Percentiles rank a stretch among this genome's conserved stretches.
These are phyloP conservation scores for Diabrotica virgifera DNA, from an alignment of 1,140 invertebrate genomes.

Conservation along the genomic window DNA sequence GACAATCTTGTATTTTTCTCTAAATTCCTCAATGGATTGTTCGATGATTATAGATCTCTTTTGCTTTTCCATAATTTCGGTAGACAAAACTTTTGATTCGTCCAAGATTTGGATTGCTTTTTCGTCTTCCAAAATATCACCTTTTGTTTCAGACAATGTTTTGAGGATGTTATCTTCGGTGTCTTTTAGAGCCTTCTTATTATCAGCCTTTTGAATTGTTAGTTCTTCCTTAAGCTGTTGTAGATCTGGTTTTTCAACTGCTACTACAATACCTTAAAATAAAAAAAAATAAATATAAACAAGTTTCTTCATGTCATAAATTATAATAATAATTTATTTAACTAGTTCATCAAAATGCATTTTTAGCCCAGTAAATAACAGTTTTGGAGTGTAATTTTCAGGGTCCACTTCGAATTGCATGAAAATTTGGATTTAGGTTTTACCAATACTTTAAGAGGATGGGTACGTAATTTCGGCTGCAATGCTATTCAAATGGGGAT, in stretches of 20 bases:
- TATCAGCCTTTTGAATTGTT: slow-evolving; percentile 81
- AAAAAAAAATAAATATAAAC: too few species aligned
- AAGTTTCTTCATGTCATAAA: too few species aligned
- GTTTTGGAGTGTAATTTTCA: too few species aligned
- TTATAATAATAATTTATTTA: too few species aligned
- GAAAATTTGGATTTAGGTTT: too few species aligned
- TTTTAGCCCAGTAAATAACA: too few species aligned
- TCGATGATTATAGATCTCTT: slow-evolving; percentile 56
- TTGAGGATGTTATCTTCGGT: slow-evolving; percentile 89
- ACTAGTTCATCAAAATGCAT: too few species aligned
- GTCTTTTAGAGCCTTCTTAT: slow-evolving; percentile 77
- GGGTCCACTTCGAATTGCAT: too few species aligned
- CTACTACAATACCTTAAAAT: slow-evolving; percentile 75
- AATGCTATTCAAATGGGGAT: too few species aligned
- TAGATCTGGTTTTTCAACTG: slow-evolving; percentile 85
- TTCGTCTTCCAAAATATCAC: slow-evolving; percentile 91
- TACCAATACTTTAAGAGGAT: too few species aligned
- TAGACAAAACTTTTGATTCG: slow-evolving; percentile 80
- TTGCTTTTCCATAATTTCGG: slow-evolving; percentile 81
- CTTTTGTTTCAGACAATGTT: slow-evolving; percentile 79
- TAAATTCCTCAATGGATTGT: slow-evolving; percentile 74
- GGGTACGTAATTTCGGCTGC: too few species aligned
- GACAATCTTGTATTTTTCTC: slow-evolving; percentile 79
- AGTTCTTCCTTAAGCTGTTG: slow-evolving; percentile 84
- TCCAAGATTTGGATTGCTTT: slow-evolving; percentile 82